A percentile compares a stretch with the other conserved stretches of the same genome.
Conservation (phyloP, 2,113 vertebrate genomes). For the Apodemus sylvaticus region DNA sequence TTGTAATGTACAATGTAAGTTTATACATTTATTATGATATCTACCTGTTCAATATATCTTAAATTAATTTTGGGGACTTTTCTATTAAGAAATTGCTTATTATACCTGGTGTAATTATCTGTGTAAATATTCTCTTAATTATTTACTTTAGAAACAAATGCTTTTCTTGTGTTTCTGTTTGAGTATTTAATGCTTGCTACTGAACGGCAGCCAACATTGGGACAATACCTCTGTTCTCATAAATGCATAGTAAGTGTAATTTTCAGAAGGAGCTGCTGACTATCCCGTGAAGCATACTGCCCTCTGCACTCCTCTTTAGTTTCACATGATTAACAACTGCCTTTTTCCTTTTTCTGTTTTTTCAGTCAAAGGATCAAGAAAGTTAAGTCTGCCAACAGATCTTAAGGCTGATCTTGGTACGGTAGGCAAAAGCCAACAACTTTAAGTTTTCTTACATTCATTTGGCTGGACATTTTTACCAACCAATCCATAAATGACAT, state of each 20-base stretch:
- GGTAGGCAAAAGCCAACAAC: conserved; percentile 96
- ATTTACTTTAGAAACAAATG: conserved; percentile 73
- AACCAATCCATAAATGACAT: conserved; percentile 83
- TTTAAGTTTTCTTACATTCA: conserved; percentile 88
- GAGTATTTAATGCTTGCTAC: conserved; percentile 71
- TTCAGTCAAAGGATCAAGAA: conserved; percentile 99
- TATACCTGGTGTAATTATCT: conserved; percentile 54
- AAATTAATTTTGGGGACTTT: conserved; percentile 75
- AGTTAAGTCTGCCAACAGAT: conserved; percentile 99
- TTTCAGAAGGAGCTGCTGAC: conserved; percentile 56
- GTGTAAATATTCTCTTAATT: conserved; percentile 61
- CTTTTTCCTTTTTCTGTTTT: conserved; percentile 99
- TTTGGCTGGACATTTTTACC: conserved; percentile 86
- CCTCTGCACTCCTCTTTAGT: conserved; percentile 81
- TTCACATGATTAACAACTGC: conserved; percentile 92
- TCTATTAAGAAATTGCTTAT: conserved; percentile 74
- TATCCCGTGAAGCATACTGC: conserved; percentile 66
- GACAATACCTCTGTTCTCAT: conserved; percentile 70
- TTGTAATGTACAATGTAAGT: conserved; percentile 60
- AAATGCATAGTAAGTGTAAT: conserved; percentile 63
- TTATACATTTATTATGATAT: conserved; percentile 71
- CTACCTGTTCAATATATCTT: conserved; percentile 76
- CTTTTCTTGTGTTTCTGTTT: conserved; percentile 65
- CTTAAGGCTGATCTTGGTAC: conserved; percentile 99
- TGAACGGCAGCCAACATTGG: conserved; percentile 65